These are phyloP conservation scores for Fratercula arctica DNA, from an alignment of 2,797 vertebrate species.

Conservation along the genomic window DNA sequence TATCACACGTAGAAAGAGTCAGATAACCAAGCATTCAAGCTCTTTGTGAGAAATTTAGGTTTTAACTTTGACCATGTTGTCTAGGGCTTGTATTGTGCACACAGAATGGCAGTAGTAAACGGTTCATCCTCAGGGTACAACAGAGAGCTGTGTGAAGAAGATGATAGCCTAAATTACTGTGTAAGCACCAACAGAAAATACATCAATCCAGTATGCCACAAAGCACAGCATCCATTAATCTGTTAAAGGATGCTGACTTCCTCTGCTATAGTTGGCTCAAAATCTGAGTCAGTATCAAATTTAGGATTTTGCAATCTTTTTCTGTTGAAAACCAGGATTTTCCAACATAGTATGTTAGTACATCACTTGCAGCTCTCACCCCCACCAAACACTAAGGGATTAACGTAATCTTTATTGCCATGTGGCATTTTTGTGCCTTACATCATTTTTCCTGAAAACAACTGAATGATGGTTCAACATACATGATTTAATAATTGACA, in stretches of 20 bases:
- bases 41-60: background rate
- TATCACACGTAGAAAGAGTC: background rate
- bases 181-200: background rate
- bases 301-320: slow-evolving; percentile 5
- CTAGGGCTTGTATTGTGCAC: background rate
- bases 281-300: background rate
- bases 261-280: background rate
- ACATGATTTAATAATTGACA: background rate
- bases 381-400: background rate
- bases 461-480: background rate
- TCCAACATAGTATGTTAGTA: background rate
- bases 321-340: background rate
- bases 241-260: background rate
- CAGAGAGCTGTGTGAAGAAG: background rate
- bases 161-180: background rate
- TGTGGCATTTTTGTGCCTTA: background rate
- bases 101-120: background rate
- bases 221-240: background rate
- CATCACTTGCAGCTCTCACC: background rate
- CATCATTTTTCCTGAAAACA: slow-evolving; percentile 23
- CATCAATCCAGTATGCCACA: background rate
- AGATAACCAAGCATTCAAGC: background rate
- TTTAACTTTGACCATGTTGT: background rate
- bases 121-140: background rate
- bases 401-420: background rate